phyloP scores from a whole-genome alignment of 92 coral and sea anemone genomes.

The Diadumene lineata region DNA sequence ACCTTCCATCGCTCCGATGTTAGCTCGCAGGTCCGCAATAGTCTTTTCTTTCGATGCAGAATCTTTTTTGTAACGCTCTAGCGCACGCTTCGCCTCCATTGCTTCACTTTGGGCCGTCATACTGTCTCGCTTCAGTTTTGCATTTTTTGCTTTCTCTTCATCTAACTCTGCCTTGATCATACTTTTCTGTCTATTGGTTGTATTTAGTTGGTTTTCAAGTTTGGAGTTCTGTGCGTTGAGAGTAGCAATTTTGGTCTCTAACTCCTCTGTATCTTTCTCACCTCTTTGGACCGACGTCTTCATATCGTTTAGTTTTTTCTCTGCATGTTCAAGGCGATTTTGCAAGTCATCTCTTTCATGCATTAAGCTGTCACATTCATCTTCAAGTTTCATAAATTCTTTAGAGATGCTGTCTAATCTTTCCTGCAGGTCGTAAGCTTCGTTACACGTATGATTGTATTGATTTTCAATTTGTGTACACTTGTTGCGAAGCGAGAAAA shows the following conservation, averaged over 20 bases:
- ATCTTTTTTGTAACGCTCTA: slow-evolving; percentile 86
- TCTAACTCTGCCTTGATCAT: slow-evolving; percentile 79
- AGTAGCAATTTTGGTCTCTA: slow-evolving; percentile 75
- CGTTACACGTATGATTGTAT: slow-evolving; percentile 67
- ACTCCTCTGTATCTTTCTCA: slow-evolving; percentile 89
- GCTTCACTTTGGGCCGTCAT: slow-evolving; percentile 60
- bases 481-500: slow-evolving; percentile 82
- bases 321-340: slow-evolving; percentile 73
- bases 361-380: slow-evolving; percentile 55
- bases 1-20: slow-evolving; percentile 87
- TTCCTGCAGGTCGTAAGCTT: slow-evolving; percentile 66
- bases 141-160: slow-evolving; percentile 80
- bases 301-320: slow-evolving; percentile 70
- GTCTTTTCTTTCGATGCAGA: slow-evolving; percentile 73
- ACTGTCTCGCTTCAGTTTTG: slow-evolving; percentile 68
- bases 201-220: slow-evolving; percentile 77
- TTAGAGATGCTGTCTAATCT: slow-evolving; percentile 63
- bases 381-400: slow-evolving; percentile 64
- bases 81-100: slow-evolving; percentile 69
- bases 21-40: slow-evolving; percentile 77
- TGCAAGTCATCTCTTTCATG: slow-evolving; percentile 88
- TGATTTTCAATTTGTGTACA: slow-evolving; percentile 71
- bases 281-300: slow-evolving; percentile 69
- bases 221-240: slow-evolving; percentile 85
- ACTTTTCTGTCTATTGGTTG: slow-evolving; percentile 60